Evolutionary conservation across 53 echinoderm and acorn worm species (phyloP).

Genomic region (Astropecten irregularis): DNA sequence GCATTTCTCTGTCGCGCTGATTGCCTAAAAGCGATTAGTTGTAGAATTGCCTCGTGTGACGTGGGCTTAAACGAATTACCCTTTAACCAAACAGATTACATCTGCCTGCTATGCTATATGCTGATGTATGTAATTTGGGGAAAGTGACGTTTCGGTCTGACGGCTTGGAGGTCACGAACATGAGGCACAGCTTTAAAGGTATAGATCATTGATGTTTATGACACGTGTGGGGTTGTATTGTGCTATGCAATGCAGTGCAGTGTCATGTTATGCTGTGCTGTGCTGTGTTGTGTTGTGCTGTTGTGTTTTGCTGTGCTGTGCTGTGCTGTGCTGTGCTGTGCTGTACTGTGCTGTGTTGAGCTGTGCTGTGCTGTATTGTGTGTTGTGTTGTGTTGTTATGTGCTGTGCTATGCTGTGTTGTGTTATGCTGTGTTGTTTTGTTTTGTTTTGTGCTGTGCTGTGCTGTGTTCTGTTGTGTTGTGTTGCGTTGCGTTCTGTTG

Average conservation of each 20-base stretch:
- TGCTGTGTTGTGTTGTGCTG: slow-evolving; percentile 8
- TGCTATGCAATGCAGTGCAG: neutral
- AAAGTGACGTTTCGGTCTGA: too few species aligned
- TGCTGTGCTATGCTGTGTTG: slow-evolving; percentile 4
- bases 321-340: neutral
- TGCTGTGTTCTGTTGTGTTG: neutral
- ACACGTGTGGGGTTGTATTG: too few species aligned
- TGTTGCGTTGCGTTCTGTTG: neutral
- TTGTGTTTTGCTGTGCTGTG: neutral
- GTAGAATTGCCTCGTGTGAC: too few species aligned
- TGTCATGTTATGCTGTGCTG: neutral
- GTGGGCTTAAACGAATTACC: too few species aligned
- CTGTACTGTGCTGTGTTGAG: slow-evolving; percentile 2
- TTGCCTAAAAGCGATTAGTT: too few species aligned
- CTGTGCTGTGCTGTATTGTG: slow-evolving; percentile 8
- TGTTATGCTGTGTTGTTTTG: neutral
- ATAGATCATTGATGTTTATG: too few species aligned
- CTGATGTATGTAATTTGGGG: too few species aligned
- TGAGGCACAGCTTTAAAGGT: too few species aligned
- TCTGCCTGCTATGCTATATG: too few species aligned
- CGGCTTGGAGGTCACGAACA: too few species aligned
- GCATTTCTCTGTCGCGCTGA: too few species aligned
- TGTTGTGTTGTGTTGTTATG: neutral
- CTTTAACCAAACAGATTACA: too few species aligned
- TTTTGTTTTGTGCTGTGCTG: neutral